Base-by-base conservation (phyloP, 2,888 invertebrate genomes). In the Pteria penguin region DNA sequence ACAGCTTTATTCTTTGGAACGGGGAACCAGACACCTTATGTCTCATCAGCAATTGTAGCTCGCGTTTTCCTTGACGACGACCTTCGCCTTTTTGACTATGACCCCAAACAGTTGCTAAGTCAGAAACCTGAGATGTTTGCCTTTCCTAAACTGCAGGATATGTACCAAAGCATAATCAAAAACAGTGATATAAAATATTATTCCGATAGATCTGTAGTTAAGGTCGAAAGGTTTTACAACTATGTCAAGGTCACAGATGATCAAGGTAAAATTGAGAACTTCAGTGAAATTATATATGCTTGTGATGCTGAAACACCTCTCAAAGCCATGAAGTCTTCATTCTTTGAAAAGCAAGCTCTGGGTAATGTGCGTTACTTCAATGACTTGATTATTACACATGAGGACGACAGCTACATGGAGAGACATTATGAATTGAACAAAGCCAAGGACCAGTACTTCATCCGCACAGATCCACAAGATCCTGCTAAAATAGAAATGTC, bases 1-100 rank as follows among this genome's bases (percentile, higher is more conserved):
- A 87, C 87, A 29, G 88, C 88, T 1, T 66, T 88, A n/a, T 88
- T 88, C 72, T 88, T 88, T 78, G 88, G 87, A 4, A 88, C 88
- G 4, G 88, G 88, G 1, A 88, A 88, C 70, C 86, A 88, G 69
- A 87, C 87, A 8, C 86, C 87, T 0, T 81, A 82, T 79, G 87
- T 88, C 0, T 87, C 88, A 0, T 84, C 88, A 2, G 88, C 88
- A 0, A 84, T 88, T 14, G 81, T 88, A 71, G 88, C 88, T 4
- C 79, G 88, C 14, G 87, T 88, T 24, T 88, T 88, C 61, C 80
- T 88, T 0, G 88, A 88, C 71, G 86, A 86, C 33, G 87, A 88
- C 68, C 77, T 88, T 2, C 71, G 85, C 31, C 75, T 88, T 4
- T 88, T 88, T 79, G 87, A 88, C 67, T 87, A 88, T 68, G 87